These are phyloP conservation scores for Streptopelia turtur DNA, from an alignment of 2,797 vertebrate species.

Conservation along the genomic window DNA sequence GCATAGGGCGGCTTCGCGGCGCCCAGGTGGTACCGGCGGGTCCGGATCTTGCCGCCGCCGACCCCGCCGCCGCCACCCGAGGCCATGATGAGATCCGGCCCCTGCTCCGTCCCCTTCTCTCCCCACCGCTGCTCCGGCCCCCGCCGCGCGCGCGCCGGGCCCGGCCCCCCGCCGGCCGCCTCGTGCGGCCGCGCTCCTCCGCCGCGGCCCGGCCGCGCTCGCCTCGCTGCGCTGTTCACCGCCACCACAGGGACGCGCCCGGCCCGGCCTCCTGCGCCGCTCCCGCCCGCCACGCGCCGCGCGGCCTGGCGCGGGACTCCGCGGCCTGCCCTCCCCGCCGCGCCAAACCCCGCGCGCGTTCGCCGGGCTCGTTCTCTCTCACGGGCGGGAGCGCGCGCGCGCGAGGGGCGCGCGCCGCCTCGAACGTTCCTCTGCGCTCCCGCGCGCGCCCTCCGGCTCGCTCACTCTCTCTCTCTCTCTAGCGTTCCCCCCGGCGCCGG, in stretches of 20 bases:
- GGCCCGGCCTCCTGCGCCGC: too few species aligned
- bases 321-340: neutral
- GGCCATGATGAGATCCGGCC: conserved; percentile 38
- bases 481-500: neutral
- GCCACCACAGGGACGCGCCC: neutral
- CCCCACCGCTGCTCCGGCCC: neutral
- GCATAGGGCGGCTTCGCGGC: conserved; percentile 56
- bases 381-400: too few species aligned
- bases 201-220: neutral
- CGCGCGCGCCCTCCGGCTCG: neutral
- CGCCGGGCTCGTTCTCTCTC: neutral
- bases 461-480: neutral
- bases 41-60: conserved; percentile 69
- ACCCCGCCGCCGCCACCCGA: conserved; percentile 14
- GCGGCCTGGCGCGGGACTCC: neutral
- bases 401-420: neutral
- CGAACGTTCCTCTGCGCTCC: neutral
- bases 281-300: neutral
- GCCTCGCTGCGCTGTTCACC: neutral
- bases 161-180: neutral
- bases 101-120: neutral
- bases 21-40: conserved; percentile 64
- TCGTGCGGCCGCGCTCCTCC: neutral
- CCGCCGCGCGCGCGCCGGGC: neutral
- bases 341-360: neutral